Conservation (phyloP, 2,113 vertebrate genomes). For the Chloropsis cyanopogon region DNA sequence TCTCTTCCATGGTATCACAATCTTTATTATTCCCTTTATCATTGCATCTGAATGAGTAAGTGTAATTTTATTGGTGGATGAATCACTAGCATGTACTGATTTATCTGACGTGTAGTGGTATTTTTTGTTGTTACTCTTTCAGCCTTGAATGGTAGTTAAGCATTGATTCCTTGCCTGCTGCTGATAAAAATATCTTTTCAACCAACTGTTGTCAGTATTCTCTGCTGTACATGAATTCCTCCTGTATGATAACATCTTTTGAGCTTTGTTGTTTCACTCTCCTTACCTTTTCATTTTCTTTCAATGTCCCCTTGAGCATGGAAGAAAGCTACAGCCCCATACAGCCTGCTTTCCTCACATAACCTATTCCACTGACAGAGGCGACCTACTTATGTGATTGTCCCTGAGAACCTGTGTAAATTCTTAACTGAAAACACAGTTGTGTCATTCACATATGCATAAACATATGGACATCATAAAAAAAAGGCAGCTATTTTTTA, state of each 20-base stretch:
- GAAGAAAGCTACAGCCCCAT: neutral
- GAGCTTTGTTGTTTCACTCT: neutral
- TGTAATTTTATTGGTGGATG: neutral
- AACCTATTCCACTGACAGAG: neutral
- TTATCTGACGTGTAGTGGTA: neutral
- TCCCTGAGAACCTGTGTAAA: neutral
- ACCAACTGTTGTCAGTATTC: neutral
- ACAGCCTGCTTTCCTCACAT: neutral
- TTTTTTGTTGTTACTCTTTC: neutral
- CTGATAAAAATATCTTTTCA: conserved; percentile 21
- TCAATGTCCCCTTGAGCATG: neutral
- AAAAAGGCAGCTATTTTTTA: neutral
- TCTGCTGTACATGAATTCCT: neutral
- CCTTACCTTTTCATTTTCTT: neutral
- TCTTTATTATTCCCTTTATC: neutral
- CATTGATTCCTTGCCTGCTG: neutral
- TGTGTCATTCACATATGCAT: neutral
- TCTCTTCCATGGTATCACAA: neutral
- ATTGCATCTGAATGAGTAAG: neutral
- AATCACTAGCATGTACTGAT: neutral
- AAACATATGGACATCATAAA: neutral
- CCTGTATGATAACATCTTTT: neutral
- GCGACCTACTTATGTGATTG: neutral
- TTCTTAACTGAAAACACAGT: neutral
- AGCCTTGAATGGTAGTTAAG: neutral